phyloP scores from a whole-genome alignment of 1,140 invertebrate genomes.

The Tetramorium parvispinum region DNA sequence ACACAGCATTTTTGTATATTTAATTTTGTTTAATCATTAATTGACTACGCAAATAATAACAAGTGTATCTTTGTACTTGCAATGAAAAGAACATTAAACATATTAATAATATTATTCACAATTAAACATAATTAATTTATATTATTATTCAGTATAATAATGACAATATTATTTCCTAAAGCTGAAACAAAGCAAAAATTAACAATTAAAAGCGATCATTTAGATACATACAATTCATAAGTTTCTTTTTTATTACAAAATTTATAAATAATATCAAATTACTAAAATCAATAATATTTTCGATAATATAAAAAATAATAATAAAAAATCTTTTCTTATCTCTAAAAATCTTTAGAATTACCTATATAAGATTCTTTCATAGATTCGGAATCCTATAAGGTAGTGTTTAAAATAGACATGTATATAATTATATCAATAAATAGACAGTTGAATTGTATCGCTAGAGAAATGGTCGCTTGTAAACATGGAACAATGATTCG shows the following conservation, averaged over 20 bases:
- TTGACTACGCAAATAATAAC: conserved; percentile 31
- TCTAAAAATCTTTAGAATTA: neutral
- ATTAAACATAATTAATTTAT: conserved; percentile 65
- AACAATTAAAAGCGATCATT: neutral
- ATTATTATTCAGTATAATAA: neutral
- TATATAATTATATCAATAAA: neutral
- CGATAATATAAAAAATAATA: too few relatives aligned
- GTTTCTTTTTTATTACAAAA: neutral
- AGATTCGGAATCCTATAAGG: neutral
- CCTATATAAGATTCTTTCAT: neutral
- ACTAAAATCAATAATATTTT: neutral
- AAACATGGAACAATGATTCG: neutral
- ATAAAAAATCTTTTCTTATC: too few relatives aligned
- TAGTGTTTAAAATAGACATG: neutral
- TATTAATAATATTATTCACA: too few relatives aligned
- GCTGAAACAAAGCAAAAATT: neutral
- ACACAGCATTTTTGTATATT: too few relatives aligned
- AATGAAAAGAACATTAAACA: neutral
- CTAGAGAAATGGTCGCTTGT: neutral
- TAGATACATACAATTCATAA: conserved; percentile 6
- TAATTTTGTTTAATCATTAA: too few relatives aligned
- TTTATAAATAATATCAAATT: too few relatives aligned
- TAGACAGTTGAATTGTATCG: conserved; percentile 2
- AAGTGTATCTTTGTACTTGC: neutral
- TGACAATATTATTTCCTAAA: too few relatives aligned